phyloP scores from a whole-genome alignment of 2,113 vertebrate genomes.

The Boulengeromyrus knoepffleri region DNA sequence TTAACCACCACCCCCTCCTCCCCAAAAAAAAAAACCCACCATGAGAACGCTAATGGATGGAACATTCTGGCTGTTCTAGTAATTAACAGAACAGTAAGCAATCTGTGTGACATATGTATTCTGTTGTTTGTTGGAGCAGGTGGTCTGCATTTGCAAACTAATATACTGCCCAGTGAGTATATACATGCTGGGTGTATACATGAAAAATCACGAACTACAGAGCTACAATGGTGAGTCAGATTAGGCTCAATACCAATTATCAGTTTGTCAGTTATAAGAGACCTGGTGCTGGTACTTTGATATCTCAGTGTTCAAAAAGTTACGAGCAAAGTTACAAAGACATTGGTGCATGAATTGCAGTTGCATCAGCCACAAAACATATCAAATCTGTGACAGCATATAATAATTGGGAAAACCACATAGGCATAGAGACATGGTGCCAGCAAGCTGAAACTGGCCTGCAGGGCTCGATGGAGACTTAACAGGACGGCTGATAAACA shows the following conservation, averaged over 20 bases:
- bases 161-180: neutral
- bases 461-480: neutral
- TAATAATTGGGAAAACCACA: neutral
- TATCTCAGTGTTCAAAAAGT: neutral
- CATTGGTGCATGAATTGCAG: neutral
- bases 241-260: neutral
- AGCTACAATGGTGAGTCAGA: neutral
- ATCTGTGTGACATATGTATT: neutral
- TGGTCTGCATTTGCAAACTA: neutral
- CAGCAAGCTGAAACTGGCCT: neutral
- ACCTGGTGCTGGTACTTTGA: neutral
- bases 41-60: neutral
- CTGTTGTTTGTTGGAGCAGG: neutral
- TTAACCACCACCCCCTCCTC: neutral
- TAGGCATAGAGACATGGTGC: neutral
- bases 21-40: neutral
- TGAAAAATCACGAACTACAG: neutral
- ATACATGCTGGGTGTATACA: neutral
- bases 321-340: neutral
- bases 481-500: neutral
- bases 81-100: neutral
- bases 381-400: neutral
- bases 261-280: neutral
- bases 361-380: neutral
- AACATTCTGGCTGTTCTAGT: neutral